Percentiles rank a stretch among this genome's conserved stretches.
These are phyloP conservation scores for Nomada ruficornis DNA, from an alignment of 2,888 invertebrate species.

Conservation along the genomic window DNA sequence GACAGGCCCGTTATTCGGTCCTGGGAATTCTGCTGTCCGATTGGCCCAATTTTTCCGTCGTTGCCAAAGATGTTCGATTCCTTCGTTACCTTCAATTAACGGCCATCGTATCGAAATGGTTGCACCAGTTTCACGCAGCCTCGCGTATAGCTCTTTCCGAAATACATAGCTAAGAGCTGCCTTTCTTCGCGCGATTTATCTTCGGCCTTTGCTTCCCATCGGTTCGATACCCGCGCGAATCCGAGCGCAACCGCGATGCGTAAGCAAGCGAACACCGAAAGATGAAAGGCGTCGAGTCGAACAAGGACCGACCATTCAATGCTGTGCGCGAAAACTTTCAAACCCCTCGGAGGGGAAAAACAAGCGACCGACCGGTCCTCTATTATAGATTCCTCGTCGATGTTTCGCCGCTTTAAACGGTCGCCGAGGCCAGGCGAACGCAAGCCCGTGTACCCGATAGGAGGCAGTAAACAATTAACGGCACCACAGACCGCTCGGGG, in stretches of 20 bases:
- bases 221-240: too few relatives aligned
- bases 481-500: conserved; percentile 8
- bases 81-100: conserved; percentile 32
- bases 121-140: too few relatives aligned
- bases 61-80: conserved; percentile 8
- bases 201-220: too few relatives aligned
- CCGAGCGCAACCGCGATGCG: too few relatives aligned
- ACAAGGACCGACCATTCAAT: not conserved
- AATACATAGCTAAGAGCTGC: too few relatives aligned
- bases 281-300: not conserved
- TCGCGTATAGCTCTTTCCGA: too few relatives aligned
- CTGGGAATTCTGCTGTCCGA: conserved; percentile 14
- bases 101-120: conserved; percentile 12
- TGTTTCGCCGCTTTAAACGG: conserved; percentile 33
- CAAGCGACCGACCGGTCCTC: conserved; percentile 1
- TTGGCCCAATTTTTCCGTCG: conserved; percentile 14
- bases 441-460: not conserved
- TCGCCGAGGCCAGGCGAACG: conserved; percentile 13
- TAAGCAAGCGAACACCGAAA: not conserved
- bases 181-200: too few relatives aligned
- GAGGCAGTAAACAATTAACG: conserved; percentile 39
- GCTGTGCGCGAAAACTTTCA: not conserved
- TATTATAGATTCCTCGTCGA: conserved; percentile 11
- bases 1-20: conserved; percentile 21
- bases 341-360: not conserved